These are phyloP conservation scores for Teleiodes luculella DNA, from an alignment of 2,888 invertebrate genomes.

Conservation along the genomic window DNA sequence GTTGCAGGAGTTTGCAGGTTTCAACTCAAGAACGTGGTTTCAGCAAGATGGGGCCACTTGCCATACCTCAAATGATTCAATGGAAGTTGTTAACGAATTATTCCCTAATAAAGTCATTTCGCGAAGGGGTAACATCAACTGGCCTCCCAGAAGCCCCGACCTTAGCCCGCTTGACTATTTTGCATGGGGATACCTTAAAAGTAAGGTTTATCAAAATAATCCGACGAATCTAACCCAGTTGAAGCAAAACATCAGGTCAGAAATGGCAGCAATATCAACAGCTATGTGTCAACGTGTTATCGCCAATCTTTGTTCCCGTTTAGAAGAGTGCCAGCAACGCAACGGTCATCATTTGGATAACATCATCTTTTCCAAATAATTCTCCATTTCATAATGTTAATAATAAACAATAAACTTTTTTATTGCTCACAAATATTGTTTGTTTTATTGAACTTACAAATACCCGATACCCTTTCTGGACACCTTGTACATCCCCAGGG, in stretches of 20 bases:
- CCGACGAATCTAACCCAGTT: slow-evolving; percentile 19
- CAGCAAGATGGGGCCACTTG: slow-evolving; percentile 20
- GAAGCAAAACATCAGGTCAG: slow-evolving; percentile 27
- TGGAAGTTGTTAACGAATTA: slow-evolving; percentile 11
- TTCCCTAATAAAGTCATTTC: slow-evolving; percentile 15
- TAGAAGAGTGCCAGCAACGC: background rate
- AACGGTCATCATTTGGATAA: background rate
- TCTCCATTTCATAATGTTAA: too few species aligned
- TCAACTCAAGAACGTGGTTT: slow-evolving; percentile 27
- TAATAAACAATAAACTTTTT: too few species aligned
- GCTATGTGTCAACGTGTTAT: background rate
- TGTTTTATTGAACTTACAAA: too few species aligned
- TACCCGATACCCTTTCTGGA: too few species aligned
- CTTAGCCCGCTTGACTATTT: slow-evolving; percentile 11
- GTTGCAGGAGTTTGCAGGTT: slow-evolving; percentile 24
- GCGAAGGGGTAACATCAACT: slow-evolving; percentile 9
- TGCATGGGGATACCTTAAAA: slow-evolving; percentile 14
- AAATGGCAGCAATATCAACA: slow-evolving; percentile 18
- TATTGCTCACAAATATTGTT: too few species aligned
- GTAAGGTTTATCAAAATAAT: slow-evolving; percentile 10
- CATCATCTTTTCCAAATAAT: background rate
- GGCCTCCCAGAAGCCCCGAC: slow-evolving; percentile 17
- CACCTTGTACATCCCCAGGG: too few species aligned
- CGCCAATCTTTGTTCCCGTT: background rate
- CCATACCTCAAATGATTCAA: slow-evolving; percentile 12